A percentile compares a stretch with the other conserved stretches of the same genome.
These are phyloP conservation scores for Chaenodraco wilsoni DNA, from an alignment of 2,797 vertebrate species.

Conservation along the genomic window DNA sequence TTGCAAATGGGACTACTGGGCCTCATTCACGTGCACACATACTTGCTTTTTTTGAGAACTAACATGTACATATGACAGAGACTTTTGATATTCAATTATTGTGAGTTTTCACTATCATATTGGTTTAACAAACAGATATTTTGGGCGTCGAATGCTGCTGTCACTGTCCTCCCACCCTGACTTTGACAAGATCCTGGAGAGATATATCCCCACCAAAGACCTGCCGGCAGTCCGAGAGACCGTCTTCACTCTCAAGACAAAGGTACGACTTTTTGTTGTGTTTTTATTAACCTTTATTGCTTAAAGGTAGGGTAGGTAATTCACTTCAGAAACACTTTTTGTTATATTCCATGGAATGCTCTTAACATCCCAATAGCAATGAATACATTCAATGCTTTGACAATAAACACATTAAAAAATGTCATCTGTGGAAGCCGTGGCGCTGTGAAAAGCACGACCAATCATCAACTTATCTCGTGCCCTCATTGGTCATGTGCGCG, in stretches of 20 bases:
- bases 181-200: constrained; percentile 92
- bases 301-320: neutral
- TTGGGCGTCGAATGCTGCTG: constrained; percentile 92
- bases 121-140: constrained; percentile 83
- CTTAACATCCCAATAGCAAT: too few species aligned
- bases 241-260: constrained; percentile 87
- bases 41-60: neutral
- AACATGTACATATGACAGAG: too few species aligned
- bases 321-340: too few species aligned
- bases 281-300: neutral
- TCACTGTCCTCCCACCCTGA: constrained; percentile 88
- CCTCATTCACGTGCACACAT: neutral
- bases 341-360: too few species aligned
- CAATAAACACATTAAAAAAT: too few species aligned
- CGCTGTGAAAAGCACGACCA: too few species aligned
- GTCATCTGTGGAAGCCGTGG: too few species aligned
- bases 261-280: constrained; percentile 78
- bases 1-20: neutral
- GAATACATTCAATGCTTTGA: too few species aligned
- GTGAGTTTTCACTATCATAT: neutral
- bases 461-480: too few species aligned
- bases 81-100: too few species aligned
- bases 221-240: constrained; percentile 88
- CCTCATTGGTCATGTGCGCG: too few species aligned
- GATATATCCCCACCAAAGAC: constrained; percentile 88